Conservation (phyloP, 2,888 invertebrate species). For the Sialis fuliginosa region DNA sequence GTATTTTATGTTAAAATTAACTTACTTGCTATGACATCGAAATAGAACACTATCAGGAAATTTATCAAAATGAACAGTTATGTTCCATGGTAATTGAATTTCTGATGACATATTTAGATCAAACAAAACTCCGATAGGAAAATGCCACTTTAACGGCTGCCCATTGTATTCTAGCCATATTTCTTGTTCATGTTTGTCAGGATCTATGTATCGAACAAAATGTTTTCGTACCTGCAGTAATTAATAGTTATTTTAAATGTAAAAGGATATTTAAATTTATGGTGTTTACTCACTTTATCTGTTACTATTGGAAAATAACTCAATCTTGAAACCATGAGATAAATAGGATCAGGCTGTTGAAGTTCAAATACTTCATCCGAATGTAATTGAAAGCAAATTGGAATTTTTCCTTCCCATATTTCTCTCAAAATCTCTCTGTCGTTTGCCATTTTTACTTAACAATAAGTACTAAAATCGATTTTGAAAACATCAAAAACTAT, state of each 20-base stretch:
- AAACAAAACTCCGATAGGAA: constrained; percentile 79
- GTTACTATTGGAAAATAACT: constrained; percentile 90
- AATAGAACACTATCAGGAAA: constrained; percentile 84
- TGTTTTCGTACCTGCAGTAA: constrained; percentile 62
- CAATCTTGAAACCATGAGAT: constrained; percentile 81
- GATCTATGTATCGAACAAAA: constrained; percentile 65
- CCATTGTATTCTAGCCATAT: constrained; percentile 93
- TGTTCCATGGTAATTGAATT: constrained; percentile 72
- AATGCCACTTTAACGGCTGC: constrained; percentile 78
- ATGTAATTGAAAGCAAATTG: constrained; percentile 80
- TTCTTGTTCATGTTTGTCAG: constrained; percentile 66
- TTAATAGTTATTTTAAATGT: not conserved
- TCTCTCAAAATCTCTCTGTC: constrained; percentile 88
- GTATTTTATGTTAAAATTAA: constrained; percentile 4
- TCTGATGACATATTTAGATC: constrained; percentile 57
- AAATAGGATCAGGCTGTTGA: constrained; percentile 83
- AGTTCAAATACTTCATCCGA: constrained; percentile 77
- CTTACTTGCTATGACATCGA: constrained; percentile 66
- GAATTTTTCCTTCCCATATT: constrained; percentile 91
- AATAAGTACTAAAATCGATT: too few species aligned
- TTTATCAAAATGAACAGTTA: constrained; percentile 88
- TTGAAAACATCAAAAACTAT: too few species aligned
- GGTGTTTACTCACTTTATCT: constrained; percentile 57
- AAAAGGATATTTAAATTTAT: not conserved
- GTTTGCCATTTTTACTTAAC: constrained; percentile 53